Base-by-base conservation (phyloP, 2,888 invertebrate genomes). In the Philopedon plagiatum region DNA sequence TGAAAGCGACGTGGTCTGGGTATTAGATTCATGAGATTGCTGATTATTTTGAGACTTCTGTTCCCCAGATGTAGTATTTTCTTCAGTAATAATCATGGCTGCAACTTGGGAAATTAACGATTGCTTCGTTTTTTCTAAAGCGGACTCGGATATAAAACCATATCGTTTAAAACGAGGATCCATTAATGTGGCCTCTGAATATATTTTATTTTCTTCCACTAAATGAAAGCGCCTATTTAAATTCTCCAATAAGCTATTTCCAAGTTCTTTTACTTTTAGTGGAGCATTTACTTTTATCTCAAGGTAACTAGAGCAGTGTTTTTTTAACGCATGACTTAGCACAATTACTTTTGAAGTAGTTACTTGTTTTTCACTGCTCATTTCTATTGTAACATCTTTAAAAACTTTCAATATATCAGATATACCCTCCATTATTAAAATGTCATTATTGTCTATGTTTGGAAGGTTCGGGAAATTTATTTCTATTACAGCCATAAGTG, bases 291-390 rank as follows among this genome's bases (percentile, higher is more conserved):
- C n/a, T 1, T 64, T 46, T 32, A 4, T 46, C 63, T 68, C 11
- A 29, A 68, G n/a, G 26, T 15, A 51, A 34, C 15, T 26, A n/a
- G 18, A 13, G 13, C 56, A 56, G 18, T 29, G n/a, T 13, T 32
- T 56, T 32, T 15, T 56, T 60, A 67, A 73, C 39, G 57, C 78
- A 62, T 54, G 72, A 19, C 46, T 71, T 49, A 74, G 41, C 18
- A 75, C 37, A 62, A 74, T 74, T 34, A 76, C 64, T 41, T 75
- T 56, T 19, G 64, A 70, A 8, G 57, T 21, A 19, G 57, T 70
- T 13, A 70, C 57, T 11, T 64, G 37, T 60, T 73, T 71, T 71
- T 73, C 66, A 32, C 66, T 61, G 13, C 73, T 71, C 23, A 73
- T 63, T 65, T 73, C 73, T 61, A 61, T 54, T 0, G 73, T 65